A percentile compares a stretch with the other conserved stretches of the same genome.
Evolutionary conservation across 2,888 invertebrate genomes (phyloP).

Genomic region (Drosophila limbata): DNA sequence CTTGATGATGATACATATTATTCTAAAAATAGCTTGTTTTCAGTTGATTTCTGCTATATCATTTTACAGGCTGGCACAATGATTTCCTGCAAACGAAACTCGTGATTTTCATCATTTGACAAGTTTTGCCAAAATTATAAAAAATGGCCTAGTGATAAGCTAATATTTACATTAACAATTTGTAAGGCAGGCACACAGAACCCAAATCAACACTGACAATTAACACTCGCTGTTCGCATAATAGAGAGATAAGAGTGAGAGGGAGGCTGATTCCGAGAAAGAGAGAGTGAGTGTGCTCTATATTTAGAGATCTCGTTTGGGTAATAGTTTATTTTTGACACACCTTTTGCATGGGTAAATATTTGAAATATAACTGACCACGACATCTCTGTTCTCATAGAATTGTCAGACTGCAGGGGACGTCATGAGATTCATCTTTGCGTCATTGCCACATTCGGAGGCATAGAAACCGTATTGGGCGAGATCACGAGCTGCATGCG

Average conservation of each 20-base stretch:
- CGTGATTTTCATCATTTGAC: constrained; percentile 10
- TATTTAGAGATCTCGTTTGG: constrained; percentile 10
- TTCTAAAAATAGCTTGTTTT: not conserved
- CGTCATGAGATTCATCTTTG: constrained; percentile 11
- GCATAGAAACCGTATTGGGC: constrained; percentile 1
- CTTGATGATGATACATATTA: not conserved
- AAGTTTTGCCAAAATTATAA: constrained; percentile 3
- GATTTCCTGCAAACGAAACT: constrained; percentile 16
- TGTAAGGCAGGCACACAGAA: not conserved
- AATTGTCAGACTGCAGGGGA: not conserved
- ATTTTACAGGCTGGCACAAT: constrained; percentile 1
- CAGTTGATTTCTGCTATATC: not conserved
- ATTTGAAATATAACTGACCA: constrained; percentile 9
- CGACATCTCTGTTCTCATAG: not conserved
- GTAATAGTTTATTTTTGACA: constrained; percentile 23
- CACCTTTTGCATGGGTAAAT: constrained; percentile 1
- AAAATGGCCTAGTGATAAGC: constrained; percentile 26
- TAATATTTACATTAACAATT: constrained; percentile 33
- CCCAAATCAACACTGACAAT: constrained; percentile 9
- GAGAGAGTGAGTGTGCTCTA: constrained; percentile 10
- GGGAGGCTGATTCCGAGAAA: not conserved
- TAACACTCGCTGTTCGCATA: constrained; percentile 16
- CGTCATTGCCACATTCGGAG: constrained; percentile 18
- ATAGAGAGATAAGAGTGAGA: not conserved
- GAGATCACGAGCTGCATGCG: constrained; percentile 62